These are phyloP conservation scores for Thamnaconus septentrionalis DNA, from an alignment of 2,113 vertebrate genomes.

Conservation along the genomic window DNA sequence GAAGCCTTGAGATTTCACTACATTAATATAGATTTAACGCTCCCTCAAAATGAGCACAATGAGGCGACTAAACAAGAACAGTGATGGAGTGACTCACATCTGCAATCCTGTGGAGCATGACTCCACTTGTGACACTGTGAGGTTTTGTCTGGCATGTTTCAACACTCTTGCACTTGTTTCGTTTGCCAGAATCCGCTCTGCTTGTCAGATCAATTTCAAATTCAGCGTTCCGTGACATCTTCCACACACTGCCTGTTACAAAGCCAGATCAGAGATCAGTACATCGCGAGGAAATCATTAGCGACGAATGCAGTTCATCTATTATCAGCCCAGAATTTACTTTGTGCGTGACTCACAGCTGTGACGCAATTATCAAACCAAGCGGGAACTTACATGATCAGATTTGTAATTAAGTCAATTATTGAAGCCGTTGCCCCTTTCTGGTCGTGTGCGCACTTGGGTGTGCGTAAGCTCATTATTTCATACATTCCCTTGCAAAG, in stretches of 20 bases:
- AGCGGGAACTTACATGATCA: background rate
- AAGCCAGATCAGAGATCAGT: no score
- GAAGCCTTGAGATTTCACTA: no score
- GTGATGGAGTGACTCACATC: conserved; percentile 17
- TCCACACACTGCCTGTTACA: no score
- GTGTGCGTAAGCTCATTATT: conserved; percentile 8
- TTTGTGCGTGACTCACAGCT: no score
- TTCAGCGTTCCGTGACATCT: conserved; percentile 17
- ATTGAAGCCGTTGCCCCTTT: conserved; percentile 10
- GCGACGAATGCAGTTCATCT: no score
- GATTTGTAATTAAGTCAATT: conserved; percentile 5
- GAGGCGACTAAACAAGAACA: background rate
- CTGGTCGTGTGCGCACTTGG: background rate
- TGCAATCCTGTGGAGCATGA: conserved; percentile 2
- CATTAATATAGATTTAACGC: no score
- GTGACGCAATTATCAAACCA: background rate
- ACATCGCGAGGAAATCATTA: no score
- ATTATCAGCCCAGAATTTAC: no score
- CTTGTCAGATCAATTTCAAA: conserved; percentile 1
- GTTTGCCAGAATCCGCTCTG: background rate
- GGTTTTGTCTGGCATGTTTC: conserved; percentile 1
- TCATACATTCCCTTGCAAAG: background rate
- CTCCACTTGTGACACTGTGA: conserved; percentile 13
- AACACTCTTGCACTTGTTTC: conserved; percentile 11
- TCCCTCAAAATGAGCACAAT: no score